Percentiles rank a stretch among this genome's conserved stretches.
Evolutionary conservation across 1,140 invertebrate species (phyloP).

Genomic region (Drosophila trapezifrons): DNA sequence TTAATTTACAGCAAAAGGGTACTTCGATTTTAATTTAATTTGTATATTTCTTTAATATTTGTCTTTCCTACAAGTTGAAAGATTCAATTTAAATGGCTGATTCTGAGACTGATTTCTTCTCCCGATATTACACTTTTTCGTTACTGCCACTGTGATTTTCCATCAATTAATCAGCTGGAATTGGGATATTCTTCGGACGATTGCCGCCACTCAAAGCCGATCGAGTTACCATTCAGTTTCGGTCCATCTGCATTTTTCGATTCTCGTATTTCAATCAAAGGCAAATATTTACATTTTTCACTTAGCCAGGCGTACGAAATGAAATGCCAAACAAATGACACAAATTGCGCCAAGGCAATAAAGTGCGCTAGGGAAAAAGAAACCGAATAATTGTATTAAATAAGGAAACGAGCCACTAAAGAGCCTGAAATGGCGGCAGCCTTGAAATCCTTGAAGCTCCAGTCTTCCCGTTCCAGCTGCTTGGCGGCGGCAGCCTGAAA

Average conservation of each 20-base stretch:
- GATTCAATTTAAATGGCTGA: neutral
- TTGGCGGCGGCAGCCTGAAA: constrained; percentile 37
- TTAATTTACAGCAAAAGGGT: too few relatives aligned
- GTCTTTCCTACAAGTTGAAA: too few relatives aligned
- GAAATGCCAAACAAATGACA: constrained; percentile 47
- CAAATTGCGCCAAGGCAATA: constrained; percentile 28
- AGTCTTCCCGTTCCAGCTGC: constrained; percentile 1
- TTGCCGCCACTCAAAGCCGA: constrained; percentile 20
- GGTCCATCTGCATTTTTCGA: constrained; percentile 10
- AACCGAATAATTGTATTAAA: constrained; percentile 50
- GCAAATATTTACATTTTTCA: constrained; percentile 68
- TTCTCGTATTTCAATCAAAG: constrained; percentile 68
- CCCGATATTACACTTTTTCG: neutral
- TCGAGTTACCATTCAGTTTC: constrained; percentile 39
- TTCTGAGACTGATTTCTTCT: neutral
- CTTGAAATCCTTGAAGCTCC: constrained; percentile 14
- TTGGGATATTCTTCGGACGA: constrained; percentile 2
- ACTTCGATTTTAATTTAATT: too few relatives aligned
- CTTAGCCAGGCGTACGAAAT: constrained; percentile 27
- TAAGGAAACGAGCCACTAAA: constrained; percentile 59
- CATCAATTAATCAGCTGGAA: constrained; percentile 21
- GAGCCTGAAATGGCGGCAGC: constrained; percentile 26
- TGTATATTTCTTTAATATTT: too few relatives aligned
- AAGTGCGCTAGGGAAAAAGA: constrained; percentile 15
- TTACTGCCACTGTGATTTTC: neutral